Conservation (phyloP, 2,888 invertebrate species). For the Sepioteuthis lessoniana region DNA sequence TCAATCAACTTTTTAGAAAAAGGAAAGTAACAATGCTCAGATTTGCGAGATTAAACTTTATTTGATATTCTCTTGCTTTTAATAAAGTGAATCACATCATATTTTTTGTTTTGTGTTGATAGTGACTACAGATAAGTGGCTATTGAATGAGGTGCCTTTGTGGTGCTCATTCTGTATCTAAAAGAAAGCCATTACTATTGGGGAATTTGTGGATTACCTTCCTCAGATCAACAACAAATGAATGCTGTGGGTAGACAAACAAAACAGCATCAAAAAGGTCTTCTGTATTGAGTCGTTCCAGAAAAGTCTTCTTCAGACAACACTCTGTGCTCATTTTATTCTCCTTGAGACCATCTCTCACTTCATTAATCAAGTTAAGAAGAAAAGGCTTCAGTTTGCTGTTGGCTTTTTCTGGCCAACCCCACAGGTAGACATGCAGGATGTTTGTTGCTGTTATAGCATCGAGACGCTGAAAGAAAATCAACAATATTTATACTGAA, state of each 20-base stretch:
- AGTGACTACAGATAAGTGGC: neutral
- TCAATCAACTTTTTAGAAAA: neutral
- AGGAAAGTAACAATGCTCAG: neutral
- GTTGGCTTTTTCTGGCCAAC: conserved; percentile 53
- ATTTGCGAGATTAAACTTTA: neutral
- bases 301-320: neutral
- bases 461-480: conserved; percentile 60
- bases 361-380: neutral
- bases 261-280: neutral
- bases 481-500: neutral
- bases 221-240: neutral
- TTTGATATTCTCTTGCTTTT: neutral
- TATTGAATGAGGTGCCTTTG: neutral
- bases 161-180: neutral
- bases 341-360: neutral
- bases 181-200: neutral
- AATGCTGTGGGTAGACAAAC: neutral
- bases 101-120: neutral
- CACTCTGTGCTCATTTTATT: neutral
- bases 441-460: conserved; percentile 61
- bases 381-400: neutral
- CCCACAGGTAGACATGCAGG: conserved; percentile 60
- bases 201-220: conserved; percentile 1
- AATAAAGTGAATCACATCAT: no score
- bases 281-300: conserved; percentile 16